Evolutionary conservation across 2,113 vertebrate species (phyloP).

Genomic region (Lepidiolamprologus cunningtoni): DNA sequence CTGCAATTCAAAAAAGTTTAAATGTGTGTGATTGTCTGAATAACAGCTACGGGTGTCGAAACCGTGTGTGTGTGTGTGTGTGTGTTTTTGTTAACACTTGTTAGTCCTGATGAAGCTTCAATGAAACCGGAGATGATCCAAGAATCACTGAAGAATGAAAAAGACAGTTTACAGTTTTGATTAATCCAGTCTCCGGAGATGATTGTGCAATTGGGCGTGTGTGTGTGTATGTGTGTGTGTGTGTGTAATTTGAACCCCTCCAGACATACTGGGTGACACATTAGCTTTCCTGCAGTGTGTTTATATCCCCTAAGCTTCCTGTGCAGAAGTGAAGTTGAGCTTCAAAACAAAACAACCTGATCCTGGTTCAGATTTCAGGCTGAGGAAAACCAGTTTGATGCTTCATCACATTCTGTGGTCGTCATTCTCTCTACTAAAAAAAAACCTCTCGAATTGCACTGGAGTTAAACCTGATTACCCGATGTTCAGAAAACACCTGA

Average conservation of each 20-base stretch:
- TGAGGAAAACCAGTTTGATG: background rate
- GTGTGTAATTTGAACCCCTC: background rate
- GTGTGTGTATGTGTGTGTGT: background rate
- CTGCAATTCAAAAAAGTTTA: background rate
- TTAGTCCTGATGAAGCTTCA: background rate
- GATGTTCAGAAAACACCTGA: background rate
- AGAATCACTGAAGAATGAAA: constrained; percentile 28
- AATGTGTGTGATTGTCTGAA: background rate
- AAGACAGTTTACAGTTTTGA: constrained; percentile 13
- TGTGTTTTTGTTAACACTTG: background rate
- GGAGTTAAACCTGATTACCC: background rate
- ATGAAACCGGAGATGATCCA: constrained; percentile 17
- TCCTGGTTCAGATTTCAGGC: background rate
- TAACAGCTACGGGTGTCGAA: background rate
- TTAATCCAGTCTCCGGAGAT: background rate
- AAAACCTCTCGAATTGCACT: background rate
- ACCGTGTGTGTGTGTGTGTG: background rate
- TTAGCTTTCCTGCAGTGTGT: constrained; percentile 2
- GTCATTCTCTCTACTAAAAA: background rate
- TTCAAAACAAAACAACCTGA: constrained; percentile 14
- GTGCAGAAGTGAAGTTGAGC: constrained; percentile 18
- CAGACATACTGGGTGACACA: constrained; percentile 16
- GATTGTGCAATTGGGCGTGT: background rate
- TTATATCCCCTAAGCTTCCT: constrained; percentile 6
- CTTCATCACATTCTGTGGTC: background rate